Conservation (phyloP, 2,888 invertebrate genomes). For the Ypsolopha sequella region DNA sequence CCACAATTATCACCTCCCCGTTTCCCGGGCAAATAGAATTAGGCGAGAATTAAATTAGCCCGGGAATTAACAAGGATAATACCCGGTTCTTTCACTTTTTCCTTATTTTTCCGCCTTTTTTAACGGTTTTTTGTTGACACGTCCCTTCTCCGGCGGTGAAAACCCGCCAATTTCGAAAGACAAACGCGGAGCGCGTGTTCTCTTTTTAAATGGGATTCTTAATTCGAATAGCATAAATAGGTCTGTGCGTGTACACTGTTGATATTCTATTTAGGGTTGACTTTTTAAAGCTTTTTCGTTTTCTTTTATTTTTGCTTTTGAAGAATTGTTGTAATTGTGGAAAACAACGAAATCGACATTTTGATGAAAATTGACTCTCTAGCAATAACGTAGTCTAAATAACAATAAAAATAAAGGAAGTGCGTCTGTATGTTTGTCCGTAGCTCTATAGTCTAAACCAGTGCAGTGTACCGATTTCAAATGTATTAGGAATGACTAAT, state of each 20-base stretch:
- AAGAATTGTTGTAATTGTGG: too few relatives aligned
- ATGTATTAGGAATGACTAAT: too few relatives aligned
- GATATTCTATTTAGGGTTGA: not conserved
- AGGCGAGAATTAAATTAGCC: constrained; percentile 67
- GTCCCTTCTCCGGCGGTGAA: constrained; percentile 25
- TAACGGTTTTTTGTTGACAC: constrained; percentile 33
- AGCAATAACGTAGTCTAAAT: too few relatives aligned
- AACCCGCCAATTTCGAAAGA: constrained; percentile 34
- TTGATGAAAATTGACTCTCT: too few relatives aligned
- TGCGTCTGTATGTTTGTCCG: too few relatives aligned
- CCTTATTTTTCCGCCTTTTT: constrained; percentile 48
- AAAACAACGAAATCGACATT: too few relatives aligned
- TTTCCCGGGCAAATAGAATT: constrained; percentile 68
- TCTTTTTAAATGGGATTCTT: constrained; percentile 21
- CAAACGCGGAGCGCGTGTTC: constrained; percentile 17
- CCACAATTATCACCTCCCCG: constrained; percentile 65
- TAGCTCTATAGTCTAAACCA: too few relatives aligned
- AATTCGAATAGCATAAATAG: constrained; percentile 11
- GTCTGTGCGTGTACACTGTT: not conserved
- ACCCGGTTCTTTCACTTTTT: constrained; percentile 48
- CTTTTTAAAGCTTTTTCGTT: too few relatives aligned
- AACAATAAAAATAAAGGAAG: too few relatives aligned
- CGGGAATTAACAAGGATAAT: constrained; percentile 69
- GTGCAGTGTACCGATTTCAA: too few relatives aligned
- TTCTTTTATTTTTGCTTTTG: too few relatives aligned